These are phyloP conservation scores for Eucera pruinosa DNA, from an alignment of 2,888 invertebrate species.

Conservation along the genomic window DNA sequence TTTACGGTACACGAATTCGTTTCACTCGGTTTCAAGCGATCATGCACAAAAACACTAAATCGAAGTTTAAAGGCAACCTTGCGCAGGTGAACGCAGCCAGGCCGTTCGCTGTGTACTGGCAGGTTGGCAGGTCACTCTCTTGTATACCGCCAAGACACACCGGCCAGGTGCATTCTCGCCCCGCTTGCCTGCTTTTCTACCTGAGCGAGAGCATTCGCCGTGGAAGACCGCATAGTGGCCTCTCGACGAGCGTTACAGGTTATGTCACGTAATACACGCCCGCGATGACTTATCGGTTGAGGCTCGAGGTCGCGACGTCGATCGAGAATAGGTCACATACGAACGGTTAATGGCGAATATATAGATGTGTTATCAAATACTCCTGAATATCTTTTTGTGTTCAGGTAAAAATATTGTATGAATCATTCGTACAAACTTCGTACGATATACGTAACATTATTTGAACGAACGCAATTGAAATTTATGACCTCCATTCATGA, in stretches of 20 bases:
- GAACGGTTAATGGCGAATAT: slow-evolving; percentile 48
- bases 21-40: slow-evolving; percentile 16
- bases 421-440: not conserved
- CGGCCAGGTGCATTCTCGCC: slow-evolving; percentile 78
- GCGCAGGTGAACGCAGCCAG: slow-evolving; percentile 77
- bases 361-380: slow-evolving; percentile 7
- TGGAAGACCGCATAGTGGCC: slow-evolving; percentile 60
- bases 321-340: slow-evolving; percentile 67
- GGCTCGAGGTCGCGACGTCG: slow-evolving; percentile 70
- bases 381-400: not conserved
- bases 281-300: slow-evolving; percentile 75
- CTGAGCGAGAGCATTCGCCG: slow-evolving; percentile 65
- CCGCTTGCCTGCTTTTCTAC: slow-evolving; percentile 76
- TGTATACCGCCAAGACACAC: slow-evolving; percentile 73
- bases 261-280: slow-evolving; percentile 74
- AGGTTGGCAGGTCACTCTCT: slow-evolving; percentile 80
- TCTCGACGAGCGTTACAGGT: slow-evolving; percentile 66
- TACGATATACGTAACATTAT: not conserved
- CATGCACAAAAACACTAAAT: slow-evolving; percentile 49
- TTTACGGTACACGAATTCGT: slow-evolving; percentile 20
- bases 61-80: slow-evolving; percentile 70
- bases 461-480: not conserved
- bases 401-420: not conserved
- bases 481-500: not conserved
- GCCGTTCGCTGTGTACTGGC: slow-evolving; percentile 72